Evolutionary conservation across 35 echinoderm and acorn worm species (phyloP).

Genomic region (Anneissia japonica): DNA sequence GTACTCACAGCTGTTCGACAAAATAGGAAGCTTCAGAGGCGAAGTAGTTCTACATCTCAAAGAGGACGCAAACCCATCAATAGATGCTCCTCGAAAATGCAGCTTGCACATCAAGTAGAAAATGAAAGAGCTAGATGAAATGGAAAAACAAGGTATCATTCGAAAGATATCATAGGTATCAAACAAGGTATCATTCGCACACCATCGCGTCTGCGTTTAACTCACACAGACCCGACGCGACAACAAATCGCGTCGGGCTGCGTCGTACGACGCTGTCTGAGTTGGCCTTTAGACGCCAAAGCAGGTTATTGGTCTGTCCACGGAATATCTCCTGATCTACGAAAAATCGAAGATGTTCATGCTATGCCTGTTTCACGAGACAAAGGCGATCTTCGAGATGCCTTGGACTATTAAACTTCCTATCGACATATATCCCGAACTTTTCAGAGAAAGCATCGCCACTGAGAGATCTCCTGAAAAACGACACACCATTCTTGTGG

Average conservation of each 20-base stretch:
- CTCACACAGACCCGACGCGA: slow-evolving; percentile 12
- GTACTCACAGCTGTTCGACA: slow-evolving; percentile 30
- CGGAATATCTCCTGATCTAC: too few species aligned
- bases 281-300: too few species aligned
- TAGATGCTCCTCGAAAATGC: slow-evolving; percentile 44
- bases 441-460: slow-evolving; percentile 26
- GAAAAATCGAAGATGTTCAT: slow-evolving; percentile 20
- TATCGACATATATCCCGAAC: slow-evolving; percentile 35
- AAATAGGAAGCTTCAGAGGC: slow-evolving; percentile 37
- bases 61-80: slow-evolving; percentile 23
- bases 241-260: too few species aligned
- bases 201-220: slow-evolving; percentile 22
- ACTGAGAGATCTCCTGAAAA: slow-evolving; percentile 12
- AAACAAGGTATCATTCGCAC: slow-evolving; percentile 34
- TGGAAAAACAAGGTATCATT: slow-evolving; percentile 41
- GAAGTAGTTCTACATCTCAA: slow-evolving; percentile 35
- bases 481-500: slow-evolving; percentile 26
- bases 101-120: slow-evolving; percentile 46
- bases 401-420: slow-evolving; percentile 16
- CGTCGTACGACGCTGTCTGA: too few species aligned
- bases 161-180: not conserved
- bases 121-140: slow-evolving; percentile 28
- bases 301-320: too few species aligned
- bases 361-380: slow-evolving; percentile 29
- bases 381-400: slow-evolving; percentile 27